These are phyloP conservation scores for Pseudomyrmex flavicornis DNA, from an alignment of 1,140 invertebrate genomes.

Conservation along the genomic window DNA sequence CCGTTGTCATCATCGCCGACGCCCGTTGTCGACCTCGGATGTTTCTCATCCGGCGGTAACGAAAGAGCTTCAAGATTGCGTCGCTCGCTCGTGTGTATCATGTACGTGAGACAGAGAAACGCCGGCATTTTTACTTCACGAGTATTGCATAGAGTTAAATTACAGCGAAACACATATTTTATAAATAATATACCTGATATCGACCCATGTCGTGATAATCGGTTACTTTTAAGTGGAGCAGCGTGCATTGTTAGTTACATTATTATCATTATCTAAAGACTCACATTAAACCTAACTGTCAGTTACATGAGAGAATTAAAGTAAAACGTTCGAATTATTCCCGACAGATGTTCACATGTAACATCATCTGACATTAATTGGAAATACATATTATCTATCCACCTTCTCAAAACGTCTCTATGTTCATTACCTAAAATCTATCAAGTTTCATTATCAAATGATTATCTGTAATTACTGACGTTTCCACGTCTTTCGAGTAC, in stretches of 20 bases:
- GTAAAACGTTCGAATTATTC: slow-evolving; percentile 9
- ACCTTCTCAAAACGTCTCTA: neutral
- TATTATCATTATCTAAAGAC: neutral
- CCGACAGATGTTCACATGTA: neutral
- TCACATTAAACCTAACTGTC: no score
- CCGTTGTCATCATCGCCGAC: slow-evolving; percentile 34
- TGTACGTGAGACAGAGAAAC: neutral
- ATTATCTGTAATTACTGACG: neutral
- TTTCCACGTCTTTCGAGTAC: neutral
- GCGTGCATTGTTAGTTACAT: neutral
- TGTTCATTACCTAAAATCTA: neutral
- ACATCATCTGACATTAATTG: neutral
- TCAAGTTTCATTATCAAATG: slow-evolving; percentile 14
- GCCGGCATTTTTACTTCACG: neutral
- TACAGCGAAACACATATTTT: no score
- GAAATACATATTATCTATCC: slow-evolving; percentile 5
- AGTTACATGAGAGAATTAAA: neutral
- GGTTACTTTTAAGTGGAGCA: neutral
- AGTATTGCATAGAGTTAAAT: neutral
- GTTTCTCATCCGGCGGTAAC: slow-evolving; percentile 35
- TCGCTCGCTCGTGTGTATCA: neutral
- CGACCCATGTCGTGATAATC: neutral
- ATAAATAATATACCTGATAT: neutral
- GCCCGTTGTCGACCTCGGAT: slow-evolving; percentile 14
- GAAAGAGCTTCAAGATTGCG: slow-evolving; percentile 32